Evolutionary conservation across 2,113 vertebrate species (phyloP), one percentile per base, ranked within the genome.

Genomic region (Chlamydotis undulata): DNA sequence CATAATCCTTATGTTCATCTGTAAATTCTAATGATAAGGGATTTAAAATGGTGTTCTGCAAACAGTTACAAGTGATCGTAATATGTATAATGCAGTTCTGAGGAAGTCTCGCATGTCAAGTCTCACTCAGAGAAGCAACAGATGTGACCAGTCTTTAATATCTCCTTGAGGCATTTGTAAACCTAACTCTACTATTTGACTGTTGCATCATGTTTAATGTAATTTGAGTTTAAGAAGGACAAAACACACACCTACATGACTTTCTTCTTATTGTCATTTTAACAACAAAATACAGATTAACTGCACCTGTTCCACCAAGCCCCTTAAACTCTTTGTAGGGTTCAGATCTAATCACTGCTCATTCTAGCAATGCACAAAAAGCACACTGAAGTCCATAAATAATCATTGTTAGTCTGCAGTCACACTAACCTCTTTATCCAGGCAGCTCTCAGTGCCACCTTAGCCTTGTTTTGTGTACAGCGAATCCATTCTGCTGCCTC

Each of bases 391-490:
- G 35, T 69, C 67, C 35, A 56, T n/a, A 68, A 85, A 95, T 67
- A 87, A 90, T 18, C 0, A 0, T 52, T 74, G 61, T 88, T 83
- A 87, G 64, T 64, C 59, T n/a, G 25, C 37, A 75, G 80, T 26
- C 75, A 95, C 67, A 94, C 78, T 80, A 75, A 86, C 43, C 13
- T 26, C 87, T 89, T 93, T 94, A 80, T 90, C 64, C 78, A 19
- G 2, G 9, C 43, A 75, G 43, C 17, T 87, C 68, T 86, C 79
- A 78, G 69, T 35, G 80, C 31, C 52, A 91, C 82, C 85, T 92
- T 75, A 83, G 47, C 52, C n/a, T 41, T 19, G 29, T 75, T 81
- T 86, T 82, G 37, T 82, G 61, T 45, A 96, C 73, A 93, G 92
- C 0, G 4, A 83, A 91, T 87, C 57, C 28, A 77, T 96, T 94